Evolutionary conservation across 2,113 vertebrate genomes (phyloP).

Genomic region (Vombatus ursinus): DNA sequence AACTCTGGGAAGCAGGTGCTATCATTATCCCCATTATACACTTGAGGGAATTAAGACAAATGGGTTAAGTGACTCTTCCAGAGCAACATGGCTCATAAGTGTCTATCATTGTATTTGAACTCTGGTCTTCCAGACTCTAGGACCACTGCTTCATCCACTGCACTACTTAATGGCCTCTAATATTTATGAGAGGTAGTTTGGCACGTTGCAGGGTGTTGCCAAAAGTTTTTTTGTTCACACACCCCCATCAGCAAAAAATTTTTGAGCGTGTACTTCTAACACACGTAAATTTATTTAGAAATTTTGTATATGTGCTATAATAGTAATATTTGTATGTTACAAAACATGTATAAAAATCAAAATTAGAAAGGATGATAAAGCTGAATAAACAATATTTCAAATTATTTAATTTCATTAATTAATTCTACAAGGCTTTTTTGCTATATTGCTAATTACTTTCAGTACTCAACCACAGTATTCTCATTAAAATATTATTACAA

Average conservation of each 20-base stretch:
- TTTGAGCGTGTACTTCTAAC: not conserved
- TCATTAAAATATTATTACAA: not conserved
- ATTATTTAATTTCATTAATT: not conserved
- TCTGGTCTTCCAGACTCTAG: not conserved
- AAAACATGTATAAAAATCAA: not conserved
- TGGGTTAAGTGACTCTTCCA: too few species aligned
- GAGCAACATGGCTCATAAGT: too few species aligned
- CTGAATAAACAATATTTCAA: not conserved
- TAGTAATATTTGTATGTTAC: not conserved
- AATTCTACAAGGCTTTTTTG: not conserved
- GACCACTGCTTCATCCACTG: not conserved
- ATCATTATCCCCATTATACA: too few species aligned
- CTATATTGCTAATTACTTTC: not conserved
- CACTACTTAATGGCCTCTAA: not conserved
- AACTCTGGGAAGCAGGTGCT: too few species aligned
- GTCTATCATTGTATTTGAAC: too few species aligned
- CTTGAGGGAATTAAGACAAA: too few species aligned
- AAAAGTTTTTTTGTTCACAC: not conserved
- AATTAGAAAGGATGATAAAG: not conserved
- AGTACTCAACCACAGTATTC: not conserved
- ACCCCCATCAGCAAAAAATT: not conserved
- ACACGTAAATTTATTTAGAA: not conserved
- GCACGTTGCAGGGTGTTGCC: not conserved
- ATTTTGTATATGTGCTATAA: not conserved
- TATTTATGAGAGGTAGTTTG: not conserved